A percentile compares a stretch with the other conserved stretches of the same genome.
phyloP scores from a whole-genome alignment of 2,888 invertebrate genomes.

The Ectobius pallidus region DNA sequence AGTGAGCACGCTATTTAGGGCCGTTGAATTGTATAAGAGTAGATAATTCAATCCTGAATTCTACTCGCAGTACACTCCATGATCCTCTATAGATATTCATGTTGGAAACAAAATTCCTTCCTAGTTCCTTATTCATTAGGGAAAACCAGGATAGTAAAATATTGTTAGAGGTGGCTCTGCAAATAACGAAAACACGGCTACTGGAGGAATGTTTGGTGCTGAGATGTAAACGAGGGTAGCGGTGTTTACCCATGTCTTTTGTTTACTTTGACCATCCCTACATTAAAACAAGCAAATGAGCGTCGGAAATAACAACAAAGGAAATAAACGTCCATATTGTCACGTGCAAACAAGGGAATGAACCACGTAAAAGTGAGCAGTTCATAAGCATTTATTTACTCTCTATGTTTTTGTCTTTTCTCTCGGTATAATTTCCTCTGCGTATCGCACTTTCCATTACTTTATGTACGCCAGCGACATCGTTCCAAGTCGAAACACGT shows the following conservation, averaged over 20 bases:
- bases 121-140: too few relatives aligned
- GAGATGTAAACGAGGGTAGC: neutral
- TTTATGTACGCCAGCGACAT: neutral
- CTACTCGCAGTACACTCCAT: too few relatives aligned
- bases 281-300: constrained; percentile 1
- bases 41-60: too few relatives aligned
- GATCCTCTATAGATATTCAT: too few relatives aligned
- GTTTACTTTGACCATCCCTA: neutral
- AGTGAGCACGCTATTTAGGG: too few relatives aligned
- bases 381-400: neutral
- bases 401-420: neutral
- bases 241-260: neutral
- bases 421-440: neutral
- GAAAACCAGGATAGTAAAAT: too few relatives aligned
- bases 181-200: too few relatives aligned
- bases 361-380: neutral
- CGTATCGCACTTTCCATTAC: neutral
- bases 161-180: too few relatives aligned
- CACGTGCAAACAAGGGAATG: neutral
- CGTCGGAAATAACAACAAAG: neutral
- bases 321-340: constrained; percentile 1
- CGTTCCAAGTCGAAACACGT: constrained; percentile 4
- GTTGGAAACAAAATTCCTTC: too few relatives aligned
- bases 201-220: too few relatives aligned
- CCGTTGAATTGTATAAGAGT: too few relatives aligned